Evolutionary conservation across 2,888 invertebrate species (phyloP).

Genomic region (Stegana nigrithorax): DNA sequence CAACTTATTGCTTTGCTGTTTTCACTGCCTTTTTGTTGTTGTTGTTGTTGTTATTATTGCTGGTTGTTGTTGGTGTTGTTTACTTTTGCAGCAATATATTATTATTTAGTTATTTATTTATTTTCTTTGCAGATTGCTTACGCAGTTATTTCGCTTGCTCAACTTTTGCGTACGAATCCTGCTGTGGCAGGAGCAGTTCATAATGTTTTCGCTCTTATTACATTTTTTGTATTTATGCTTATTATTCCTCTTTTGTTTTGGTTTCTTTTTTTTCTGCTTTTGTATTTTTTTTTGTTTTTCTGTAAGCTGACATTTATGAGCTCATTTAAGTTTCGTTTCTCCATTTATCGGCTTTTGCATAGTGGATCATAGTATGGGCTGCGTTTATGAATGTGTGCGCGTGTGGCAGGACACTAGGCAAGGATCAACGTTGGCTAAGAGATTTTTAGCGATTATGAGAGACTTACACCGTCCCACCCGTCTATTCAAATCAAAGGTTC

Average conservation of each 20-base stretch:
- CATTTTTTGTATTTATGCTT: background rate
- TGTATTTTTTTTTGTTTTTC: too few species aligned
- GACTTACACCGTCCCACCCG: too few species aligned
- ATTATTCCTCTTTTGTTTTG: background rate
- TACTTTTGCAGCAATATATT: background rate
- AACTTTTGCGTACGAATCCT: background rate
- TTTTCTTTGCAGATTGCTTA: constrained; percentile 7
- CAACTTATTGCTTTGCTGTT: background rate
- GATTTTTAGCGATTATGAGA: too few species aligned
- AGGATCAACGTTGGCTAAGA: too few species aligned
- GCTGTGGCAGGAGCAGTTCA: background rate
- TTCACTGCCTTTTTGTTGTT: background rate
- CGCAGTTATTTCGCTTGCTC: background rate
- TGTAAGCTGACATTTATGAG: background rate
- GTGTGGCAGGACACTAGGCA: too few species aligned
- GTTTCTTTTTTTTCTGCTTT: background rate
- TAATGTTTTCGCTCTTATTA: background rate
- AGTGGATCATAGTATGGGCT: too few species aligned
- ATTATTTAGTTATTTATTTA: constrained; percentile 8
- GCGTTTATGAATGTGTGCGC: too few species aligned
- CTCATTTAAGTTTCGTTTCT: too few species aligned
- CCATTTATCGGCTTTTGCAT: too few species aligned
- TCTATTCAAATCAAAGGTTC: too few species aligned
- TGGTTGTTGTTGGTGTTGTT: too few species aligned
- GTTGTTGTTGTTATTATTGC: too few species aligned